Base-by-base conservation (phyloP, 2,888 invertebrate species). In the Augochlorella aurata region DNA sequence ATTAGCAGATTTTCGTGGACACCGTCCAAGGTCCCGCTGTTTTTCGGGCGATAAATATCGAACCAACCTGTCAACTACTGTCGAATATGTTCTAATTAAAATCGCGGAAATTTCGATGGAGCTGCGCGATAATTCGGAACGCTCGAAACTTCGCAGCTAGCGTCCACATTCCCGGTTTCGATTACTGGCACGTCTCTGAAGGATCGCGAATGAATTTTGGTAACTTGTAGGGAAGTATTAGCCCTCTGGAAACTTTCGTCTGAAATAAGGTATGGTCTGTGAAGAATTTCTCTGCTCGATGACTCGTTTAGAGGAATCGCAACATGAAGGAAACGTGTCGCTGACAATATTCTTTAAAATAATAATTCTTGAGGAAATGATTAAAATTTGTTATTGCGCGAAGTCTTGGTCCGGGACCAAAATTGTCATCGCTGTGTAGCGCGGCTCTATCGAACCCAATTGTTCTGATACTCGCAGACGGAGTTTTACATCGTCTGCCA, bases 1-100 rank as follows among this genome's bases (percentile, higher is more conserved):
- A 21, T 65, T 47, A 77, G 65, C 49, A 65, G 69, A 52, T 77
- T 77, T 67, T 79, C 78, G 61, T 86, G 87, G 86, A 81, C 67
- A 52, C 52, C 75, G 44, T 78, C 86, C 86, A 87, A 87, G 38
- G 47, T 54, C 66, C 49, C 54, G 18, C 68, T 9, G n/a, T 50
- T 50, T 44, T 16, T 24, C 14, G 12, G 2, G 24, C 52, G 73
- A 69, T 44, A 82, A 77, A 74, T 74, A 67, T 65, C 49, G 47
- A 58, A 9, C 50, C 49, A 18, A 49, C 29, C 10, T n/a, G 68
- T 80, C 75, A 58, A 73, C 70, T 74, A 66, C 38, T 52, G 76
- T 78, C 74, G 76, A 78, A 82, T 58, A 12, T 24, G 76, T 67
- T 16, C 45, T 69, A 71, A 83, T 86, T 85, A 83, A 72, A 69